Percentiles rank a stretch among this genome's conserved stretches.
Evolutionary conservation across 2,888 invertebrate species (phyloP).

Genomic region (Clivina fossor): DNA sequence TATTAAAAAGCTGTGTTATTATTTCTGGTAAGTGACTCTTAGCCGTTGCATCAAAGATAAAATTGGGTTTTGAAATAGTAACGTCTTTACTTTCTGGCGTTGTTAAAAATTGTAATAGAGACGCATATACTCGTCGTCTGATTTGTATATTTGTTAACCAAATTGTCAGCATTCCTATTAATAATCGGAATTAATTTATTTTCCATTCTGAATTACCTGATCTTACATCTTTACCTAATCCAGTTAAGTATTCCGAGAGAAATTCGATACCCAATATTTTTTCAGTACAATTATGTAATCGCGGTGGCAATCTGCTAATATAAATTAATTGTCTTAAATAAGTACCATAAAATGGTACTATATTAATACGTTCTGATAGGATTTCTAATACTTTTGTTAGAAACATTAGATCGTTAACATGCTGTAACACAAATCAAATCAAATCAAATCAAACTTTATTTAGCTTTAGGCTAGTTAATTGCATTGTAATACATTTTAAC

Average conservation of each 20-base stretch:
- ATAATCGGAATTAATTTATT: conserved; percentile 8
- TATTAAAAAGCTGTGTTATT: conserved; percentile 46
- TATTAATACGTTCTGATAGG: conserved; percentile 41
- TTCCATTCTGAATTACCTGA: too few relatives aligned
- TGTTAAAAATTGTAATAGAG: conserved; percentile 13
- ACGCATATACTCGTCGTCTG: conserved; percentile 6
- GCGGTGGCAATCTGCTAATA: conserved; percentile 46
- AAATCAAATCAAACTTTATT: not conserved
- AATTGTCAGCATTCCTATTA: conserved; percentile 17
- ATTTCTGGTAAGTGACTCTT: conserved; percentile 49
- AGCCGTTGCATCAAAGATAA: conserved; percentile 42
- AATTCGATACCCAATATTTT: conserved; percentile 35
- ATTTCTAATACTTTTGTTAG: conserved; percentile 49
- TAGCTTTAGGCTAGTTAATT: too few relatives aligned
- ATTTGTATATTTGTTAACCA: conserved; percentile 16
- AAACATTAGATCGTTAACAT: conserved; percentile 47
- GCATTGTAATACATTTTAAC: too few relatives aligned
- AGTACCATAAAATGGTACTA: conserved; percentile 41
- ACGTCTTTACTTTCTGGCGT: not conserved
- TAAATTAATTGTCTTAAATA: conserved; percentile 46
- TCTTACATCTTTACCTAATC: conserved; percentile 35
- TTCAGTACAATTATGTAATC: conserved; percentile 45
- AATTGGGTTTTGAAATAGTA: conserved; percentile 1
- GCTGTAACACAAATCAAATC: conserved; percentile 42
- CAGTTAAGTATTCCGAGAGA: conserved; percentile 34